Conservation (phyloP, 2,888 invertebrate species). For the Torymus aiolomorphi region DNA sequence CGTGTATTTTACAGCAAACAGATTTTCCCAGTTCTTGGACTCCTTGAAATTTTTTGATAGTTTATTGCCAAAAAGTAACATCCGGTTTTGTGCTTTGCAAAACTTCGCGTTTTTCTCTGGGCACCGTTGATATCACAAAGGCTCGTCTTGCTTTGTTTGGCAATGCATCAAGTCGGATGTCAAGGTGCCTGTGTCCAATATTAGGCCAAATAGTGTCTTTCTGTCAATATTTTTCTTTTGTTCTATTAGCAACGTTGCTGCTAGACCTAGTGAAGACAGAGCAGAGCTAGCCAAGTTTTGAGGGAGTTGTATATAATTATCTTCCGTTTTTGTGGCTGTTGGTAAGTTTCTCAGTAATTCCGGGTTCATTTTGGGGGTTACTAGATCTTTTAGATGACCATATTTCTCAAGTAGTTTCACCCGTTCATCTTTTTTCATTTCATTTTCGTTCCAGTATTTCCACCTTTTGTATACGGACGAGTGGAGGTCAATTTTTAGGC, state of each 20-base stretch:
- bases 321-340: neutral
- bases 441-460: neutral
- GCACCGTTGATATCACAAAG: neutral
- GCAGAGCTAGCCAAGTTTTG: neutral
- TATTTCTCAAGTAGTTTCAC: neutral
- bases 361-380: neutral
- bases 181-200: neutral
- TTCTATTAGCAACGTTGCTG: neutral
- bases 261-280: neutral
- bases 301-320: neutral
- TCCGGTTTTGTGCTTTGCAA: neutral
- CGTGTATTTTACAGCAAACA: neutral
- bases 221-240: too few species aligned
- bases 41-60: constrained; percentile 1
- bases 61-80: neutral
- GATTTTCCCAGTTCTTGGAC: neutral
- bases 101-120: too few species aligned
- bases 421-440: neutral
- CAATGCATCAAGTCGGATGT: neutral
- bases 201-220: neutral
- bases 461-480: neutral
- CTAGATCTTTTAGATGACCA: neutral
- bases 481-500: neutral
- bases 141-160: neutral
- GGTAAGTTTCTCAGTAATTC: too few species aligned